Evolutionary conservation across 1,140 invertebrate species (phyloP).

Genomic region (Drosophila aff.): DNA sequence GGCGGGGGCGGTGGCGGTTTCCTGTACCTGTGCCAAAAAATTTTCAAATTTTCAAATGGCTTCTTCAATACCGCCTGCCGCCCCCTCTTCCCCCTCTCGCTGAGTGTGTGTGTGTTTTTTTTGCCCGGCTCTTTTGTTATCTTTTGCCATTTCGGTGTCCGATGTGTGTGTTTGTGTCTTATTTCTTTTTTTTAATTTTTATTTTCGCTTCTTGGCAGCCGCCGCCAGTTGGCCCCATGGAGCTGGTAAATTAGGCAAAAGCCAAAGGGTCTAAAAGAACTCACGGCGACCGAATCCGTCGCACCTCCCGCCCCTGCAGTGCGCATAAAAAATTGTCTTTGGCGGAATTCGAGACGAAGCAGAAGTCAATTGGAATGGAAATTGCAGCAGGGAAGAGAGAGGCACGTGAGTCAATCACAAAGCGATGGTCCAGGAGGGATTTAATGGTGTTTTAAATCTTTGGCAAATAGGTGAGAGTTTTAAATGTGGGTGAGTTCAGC

Average conservation of each 20-base stretch:
- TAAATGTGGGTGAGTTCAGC: neutral
- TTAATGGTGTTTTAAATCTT: neutral
- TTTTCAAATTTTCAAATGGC: conserved; percentile 84
- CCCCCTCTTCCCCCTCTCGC: conserved; percentile 24
- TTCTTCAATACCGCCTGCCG: conserved; percentile 67
- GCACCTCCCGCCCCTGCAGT: neutral
- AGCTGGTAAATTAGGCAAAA: conserved; percentile 75
- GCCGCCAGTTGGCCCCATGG: conserved; percentile 51
- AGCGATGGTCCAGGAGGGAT: neutral
- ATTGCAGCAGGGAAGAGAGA: conserved; percentile 22
- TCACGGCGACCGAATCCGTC: conserved; percentile 1
- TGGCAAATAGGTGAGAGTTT: neutral
- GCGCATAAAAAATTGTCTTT: conserved; percentile 39
- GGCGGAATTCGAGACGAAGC: conserved; percentile 37
- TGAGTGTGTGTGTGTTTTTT: conserved; percentile 48
- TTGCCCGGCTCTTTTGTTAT: conserved; percentile 60
- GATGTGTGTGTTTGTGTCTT: conserved; percentile 43
- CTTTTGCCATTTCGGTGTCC: conserved; percentile 68
- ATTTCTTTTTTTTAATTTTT: conserved; percentile 79
- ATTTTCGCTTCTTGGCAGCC: conserved; percentile 63
- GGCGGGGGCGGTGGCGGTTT: conserved; percentile 35
- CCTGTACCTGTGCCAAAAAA: conserved; percentile 82
- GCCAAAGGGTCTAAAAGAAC: conserved; percentile 55
- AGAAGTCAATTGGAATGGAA: conserved; percentile 53
- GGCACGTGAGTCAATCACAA: conserved; percentile 48